These are phyloP conservation scores for Alligator mississippiensis DNA, from an alignment of 2,113 vertebrate species.

Conservation along the genomic window DNA sequence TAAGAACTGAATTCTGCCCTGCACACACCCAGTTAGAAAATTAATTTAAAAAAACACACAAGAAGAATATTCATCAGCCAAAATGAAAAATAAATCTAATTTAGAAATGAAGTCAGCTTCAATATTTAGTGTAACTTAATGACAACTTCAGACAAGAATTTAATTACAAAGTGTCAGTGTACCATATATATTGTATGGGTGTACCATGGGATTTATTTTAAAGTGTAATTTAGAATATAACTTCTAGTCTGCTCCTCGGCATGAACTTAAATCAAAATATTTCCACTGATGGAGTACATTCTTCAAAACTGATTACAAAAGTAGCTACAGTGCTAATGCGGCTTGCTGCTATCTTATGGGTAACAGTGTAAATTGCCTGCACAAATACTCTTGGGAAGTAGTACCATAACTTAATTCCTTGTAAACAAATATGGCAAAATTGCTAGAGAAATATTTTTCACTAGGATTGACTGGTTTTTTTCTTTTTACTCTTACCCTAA, in stretches of 20 bases:
- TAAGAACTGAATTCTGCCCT: background rate
- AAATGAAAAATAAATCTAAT: conserved; percentile 42
- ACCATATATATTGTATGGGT: background rate
- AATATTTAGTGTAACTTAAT: conserved; percentile 52
- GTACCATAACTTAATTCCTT: background rate
- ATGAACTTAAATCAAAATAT: conserved; percentile 62
- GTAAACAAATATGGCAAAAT: background rate
- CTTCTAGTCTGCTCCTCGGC: conserved; percentile 25
- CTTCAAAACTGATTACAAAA: conserved; percentile 48
- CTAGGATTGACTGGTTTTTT: background rate
- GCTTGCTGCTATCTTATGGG: conserved; percentile 25
- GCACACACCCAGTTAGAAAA: background rate
- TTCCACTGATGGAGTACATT: conserved; percentile 39
- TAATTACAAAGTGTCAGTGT: background rate
- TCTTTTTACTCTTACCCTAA: background rate
- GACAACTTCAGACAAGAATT: conserved; percentile 53
- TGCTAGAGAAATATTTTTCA: background rate
- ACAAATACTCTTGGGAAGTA: conserved; percentile 23
- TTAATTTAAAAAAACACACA: conserved; percentile 22
- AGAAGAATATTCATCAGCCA: conserved; percentile 15
- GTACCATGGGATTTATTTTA: conserved; percentile 16
- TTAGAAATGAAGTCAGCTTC: background rate
- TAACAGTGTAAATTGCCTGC: conserved; percentile 2
- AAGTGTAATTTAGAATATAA: conserved; percentile 23
- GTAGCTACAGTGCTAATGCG: conserved; percentile 30